A percentile compares a stretch with the other conserved stretches of the same genome.
Conservation (phyloP, 2,888 invertebrate species). For the Ramazzottius varieornatus region DNA sequence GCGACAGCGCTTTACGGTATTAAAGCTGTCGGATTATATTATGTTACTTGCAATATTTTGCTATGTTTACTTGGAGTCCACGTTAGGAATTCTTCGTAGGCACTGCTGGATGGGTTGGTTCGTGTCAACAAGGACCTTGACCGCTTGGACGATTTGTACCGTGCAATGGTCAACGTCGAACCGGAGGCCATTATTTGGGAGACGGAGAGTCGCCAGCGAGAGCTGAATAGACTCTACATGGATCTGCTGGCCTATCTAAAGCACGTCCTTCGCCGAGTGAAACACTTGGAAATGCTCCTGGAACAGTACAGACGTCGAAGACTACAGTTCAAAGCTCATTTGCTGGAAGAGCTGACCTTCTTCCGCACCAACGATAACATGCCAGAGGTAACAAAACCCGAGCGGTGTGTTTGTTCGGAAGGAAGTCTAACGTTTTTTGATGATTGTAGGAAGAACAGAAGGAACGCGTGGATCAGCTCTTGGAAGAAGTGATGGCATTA, state of each 20-base stretch:
- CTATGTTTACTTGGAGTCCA: too few species aligned
- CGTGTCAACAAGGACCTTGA: neutral
- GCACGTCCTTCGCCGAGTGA: neutral
- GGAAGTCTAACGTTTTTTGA: neutral
- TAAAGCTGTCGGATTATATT: too few species aligned
- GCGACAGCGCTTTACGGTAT: neutral
- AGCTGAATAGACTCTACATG: neutral
- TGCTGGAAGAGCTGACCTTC: neutral
- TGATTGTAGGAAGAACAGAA: neutral
- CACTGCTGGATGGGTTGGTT: neutral
- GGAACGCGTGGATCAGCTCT: neutral
- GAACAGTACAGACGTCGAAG: neutral
- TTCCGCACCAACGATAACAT: slow-evolving; percentile 1
- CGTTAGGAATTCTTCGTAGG: neutral
- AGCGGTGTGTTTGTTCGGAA: neutral
- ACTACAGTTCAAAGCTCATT: neutral
- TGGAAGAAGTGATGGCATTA: neutral
- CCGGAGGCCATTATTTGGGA: neutral
- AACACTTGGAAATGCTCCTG: neutral
- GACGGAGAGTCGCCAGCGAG: neutral
- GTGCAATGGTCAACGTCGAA: neutral
- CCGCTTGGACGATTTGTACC: neutral
- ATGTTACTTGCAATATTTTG: too few species aligned
- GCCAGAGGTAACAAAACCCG: neutral
- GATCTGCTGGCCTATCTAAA: neutral